Percentiles rank a stretch among this genome's conserved stretches.
These are phyloP conservation scores for Syrrhaptes paradoxus DNA, from an alignment of 2,113 vertebrate genomes.

Conservation along the genomic window DNA sequence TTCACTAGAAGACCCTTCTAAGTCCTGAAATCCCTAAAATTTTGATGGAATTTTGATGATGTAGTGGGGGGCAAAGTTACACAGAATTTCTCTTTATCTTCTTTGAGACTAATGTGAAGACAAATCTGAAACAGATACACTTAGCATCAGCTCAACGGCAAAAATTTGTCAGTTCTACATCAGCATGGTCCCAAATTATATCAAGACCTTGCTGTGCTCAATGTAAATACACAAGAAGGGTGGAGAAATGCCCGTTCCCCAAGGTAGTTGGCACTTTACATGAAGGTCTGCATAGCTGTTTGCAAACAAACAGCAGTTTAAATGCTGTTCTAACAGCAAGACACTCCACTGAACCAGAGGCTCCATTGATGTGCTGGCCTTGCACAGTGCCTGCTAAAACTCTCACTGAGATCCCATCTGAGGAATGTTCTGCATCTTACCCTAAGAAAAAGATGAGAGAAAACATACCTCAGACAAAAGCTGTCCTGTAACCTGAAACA, in stretches of 20 bases:
- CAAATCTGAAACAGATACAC: background rate
- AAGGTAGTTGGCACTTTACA: background rate
- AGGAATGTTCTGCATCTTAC: background rate
- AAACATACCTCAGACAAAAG: background rate
- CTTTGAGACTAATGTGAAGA: background rate
- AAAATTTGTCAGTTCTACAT: background rate
- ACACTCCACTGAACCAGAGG: background rate
- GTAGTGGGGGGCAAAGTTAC: background rate
- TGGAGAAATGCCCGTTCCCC: background rate
- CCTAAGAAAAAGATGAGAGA: background rate
- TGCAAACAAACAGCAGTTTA: background rate
- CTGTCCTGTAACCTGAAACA: background rate
- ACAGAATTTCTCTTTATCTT: background rate
- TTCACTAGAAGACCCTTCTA: background rate
- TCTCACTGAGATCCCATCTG: background rate
- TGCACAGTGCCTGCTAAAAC: rapidly evolving
- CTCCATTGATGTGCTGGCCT: rapidly evolving
- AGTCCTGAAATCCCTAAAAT: background rate
- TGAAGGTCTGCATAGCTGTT: background rate
- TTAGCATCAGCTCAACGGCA: background rate
- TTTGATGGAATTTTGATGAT: background rate
- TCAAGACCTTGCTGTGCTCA: background rate
- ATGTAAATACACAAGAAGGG: background rate
- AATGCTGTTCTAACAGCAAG: background rate
- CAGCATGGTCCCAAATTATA: background rate